Percentiles rank a stretch among this genome's conserved stretches.
Evolutionary conservation across 2,797 vertebrate genomes (phyloP).

Genomic region (Balearica regulorum): DNA sequence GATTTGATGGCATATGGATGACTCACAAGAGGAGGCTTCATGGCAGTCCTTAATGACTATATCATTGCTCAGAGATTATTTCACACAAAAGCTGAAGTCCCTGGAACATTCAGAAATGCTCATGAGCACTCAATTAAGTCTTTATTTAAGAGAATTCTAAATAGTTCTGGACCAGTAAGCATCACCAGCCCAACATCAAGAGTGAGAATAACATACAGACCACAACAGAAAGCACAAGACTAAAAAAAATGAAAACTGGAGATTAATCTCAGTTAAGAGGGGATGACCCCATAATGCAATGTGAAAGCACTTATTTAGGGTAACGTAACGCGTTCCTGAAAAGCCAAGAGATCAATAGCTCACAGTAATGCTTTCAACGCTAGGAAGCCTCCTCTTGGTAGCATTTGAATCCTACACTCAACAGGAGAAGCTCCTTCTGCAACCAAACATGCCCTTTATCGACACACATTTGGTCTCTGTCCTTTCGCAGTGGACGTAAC

Average conservation of each 20-base stretch:
- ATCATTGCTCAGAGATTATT: neutral
- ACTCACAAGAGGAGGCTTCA: neutral
- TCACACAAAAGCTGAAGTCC: neutral
- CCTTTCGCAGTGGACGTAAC: neutral
- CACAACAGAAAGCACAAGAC: too few species aligned
- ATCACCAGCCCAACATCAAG: neutral
- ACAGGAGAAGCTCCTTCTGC: neutral
- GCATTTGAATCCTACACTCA: neutral
- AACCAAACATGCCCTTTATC: neutral
- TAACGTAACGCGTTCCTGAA: neutral
- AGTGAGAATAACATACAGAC: neutral
- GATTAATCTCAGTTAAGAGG: neutral
- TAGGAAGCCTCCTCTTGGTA: neutral
- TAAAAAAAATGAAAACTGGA: neutral
- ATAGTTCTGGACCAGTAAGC: neutral
- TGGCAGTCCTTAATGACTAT: neutral
- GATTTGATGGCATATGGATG: neutral
- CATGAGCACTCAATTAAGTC: neutral
- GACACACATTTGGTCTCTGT: too few species aligned
- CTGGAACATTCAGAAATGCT: neutral
- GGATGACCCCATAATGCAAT: neutral
- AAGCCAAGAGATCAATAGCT: neutral
- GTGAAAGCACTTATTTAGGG: neutral
- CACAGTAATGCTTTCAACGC: neutral
- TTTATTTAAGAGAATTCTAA: neutral